Base-by-base conservation (phyloP, 2,888 invertebrate species). In the Metacarcinus magister region DNA sequence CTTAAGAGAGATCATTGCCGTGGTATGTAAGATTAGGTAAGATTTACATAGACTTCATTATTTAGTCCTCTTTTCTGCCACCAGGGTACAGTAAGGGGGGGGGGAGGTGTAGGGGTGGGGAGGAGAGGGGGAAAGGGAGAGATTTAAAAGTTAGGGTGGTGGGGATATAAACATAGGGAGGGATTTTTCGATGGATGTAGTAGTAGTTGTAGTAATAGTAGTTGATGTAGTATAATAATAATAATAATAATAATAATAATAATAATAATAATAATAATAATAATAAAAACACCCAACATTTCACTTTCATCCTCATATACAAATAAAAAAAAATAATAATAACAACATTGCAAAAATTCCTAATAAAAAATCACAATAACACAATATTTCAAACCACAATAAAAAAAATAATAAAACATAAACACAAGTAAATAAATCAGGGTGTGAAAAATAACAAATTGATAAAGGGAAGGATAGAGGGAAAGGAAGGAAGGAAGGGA, bases 191-290 rank as follows among this genome's bases (percentile, higher is more conserved):
- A 82, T 82, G 32, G 60, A 13, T 13, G 60, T 60, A 28, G 75
- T 75, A 75, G 75, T 75, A 75, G 75, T 46, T 43, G 91, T 91
- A 91, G 91, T 91, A 91, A n/a, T 43, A 91, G 91, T 91, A 91
- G 91, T 91, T 43, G 91, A 23, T 43, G 91, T 91, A 91, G 91
- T 91, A 91, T 23, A 67, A n/a, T 67, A 67, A 23, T 67, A 67
- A n/a, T 1, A 67, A 67, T 16, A 67, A n/a, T 16, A 82, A 23
- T 3, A 82, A 23, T 32, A 32, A 23, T 75, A 28, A 16, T 28
- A 75, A 16, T 75, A 82, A 23, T 4, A 82, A 23, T 28, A 82
- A 2, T 82, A 67, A 2, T 28, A 32, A 32, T 32, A 32, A 32
- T 82, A 10, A 82, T 32, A 67, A 67, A 1, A 67, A 67, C 67